Conservation (phyloP, 2,113 vertebrate genomes). For the Myiagra hebetior region DNA sequence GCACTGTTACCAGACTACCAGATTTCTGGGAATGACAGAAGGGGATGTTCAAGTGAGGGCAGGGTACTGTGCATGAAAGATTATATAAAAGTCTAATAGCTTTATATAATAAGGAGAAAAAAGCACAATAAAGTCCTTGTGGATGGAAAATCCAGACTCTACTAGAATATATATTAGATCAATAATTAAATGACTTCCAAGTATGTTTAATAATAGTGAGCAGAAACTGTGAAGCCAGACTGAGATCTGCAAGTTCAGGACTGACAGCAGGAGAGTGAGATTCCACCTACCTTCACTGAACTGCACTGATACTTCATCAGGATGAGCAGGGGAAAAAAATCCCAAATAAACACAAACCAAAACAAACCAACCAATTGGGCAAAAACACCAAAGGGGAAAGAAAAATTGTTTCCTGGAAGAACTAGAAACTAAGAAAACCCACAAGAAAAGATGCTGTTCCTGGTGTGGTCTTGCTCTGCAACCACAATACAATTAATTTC, state of each 20-base stretch:
- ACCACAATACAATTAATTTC: neutral
- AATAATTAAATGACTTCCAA: neutral
- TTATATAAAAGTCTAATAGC: neutral
- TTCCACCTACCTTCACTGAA: neutral
- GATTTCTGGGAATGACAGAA: neutral
- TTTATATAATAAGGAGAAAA: neutral
- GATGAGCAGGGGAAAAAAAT: neutral
- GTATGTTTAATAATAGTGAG: neutral
- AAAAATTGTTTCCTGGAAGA: neutral
- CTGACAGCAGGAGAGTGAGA: neutral
- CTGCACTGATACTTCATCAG: neutral
- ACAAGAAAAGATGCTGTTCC: neutral
- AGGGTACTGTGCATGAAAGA: neutral
- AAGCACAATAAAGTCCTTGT: neutral
- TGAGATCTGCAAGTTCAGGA: neutral
- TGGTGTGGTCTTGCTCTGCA: neutral
- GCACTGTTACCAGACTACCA: neutral
- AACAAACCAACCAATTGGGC: neutral
- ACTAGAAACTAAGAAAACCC: neutral
- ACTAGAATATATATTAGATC: neutral
- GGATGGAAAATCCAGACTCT: neutral
- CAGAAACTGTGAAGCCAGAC: neutral
- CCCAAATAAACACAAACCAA: neutral
- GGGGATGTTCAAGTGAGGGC: neutral
- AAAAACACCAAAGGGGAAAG: neutral